Conservation (phyloP, 1,140 invertebrate genomes). For the Microvelia longipes region DNA sequence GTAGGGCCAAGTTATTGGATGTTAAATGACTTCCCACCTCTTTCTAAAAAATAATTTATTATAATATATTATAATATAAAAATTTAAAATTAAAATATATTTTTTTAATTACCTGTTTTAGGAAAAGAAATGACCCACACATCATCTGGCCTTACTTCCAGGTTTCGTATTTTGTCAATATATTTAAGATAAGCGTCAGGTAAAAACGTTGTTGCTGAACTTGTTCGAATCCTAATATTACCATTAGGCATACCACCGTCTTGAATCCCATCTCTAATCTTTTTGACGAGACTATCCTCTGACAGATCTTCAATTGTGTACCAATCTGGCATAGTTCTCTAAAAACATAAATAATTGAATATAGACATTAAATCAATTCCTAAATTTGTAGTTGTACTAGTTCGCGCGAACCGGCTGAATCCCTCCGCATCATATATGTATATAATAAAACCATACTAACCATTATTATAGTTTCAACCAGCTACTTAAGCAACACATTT, state of each 20-base stretch:
- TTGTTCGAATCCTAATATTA: not conserved
- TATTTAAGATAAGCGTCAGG: conserved; percentile 5
- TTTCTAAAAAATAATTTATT: too few species aligned
- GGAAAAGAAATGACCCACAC: conserved; percentile 33
- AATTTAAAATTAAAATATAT: too few species aligned
- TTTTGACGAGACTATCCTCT: not conserved
- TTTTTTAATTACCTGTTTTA: conserved; percentile 31
- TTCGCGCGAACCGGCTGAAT: too few species aligned
- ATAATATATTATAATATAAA: too few species aligned
- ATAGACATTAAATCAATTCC: not conserved
- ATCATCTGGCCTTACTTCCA: conserved; percentile 30
- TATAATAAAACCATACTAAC: too few species aligned
- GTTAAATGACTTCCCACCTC: too few species aligned
- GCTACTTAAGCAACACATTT: too few species aligned
- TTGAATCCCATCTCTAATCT: not conserved
- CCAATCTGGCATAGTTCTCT: not conserved
- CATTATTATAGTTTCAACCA: too few species aligned
- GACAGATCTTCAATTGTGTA: not conserved
- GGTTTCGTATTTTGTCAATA: conserved; percentile 24
- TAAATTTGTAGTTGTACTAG: too few species aligned
- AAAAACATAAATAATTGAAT: not conserved
- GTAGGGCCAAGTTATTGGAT: too few species aligned
- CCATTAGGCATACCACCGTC: not conserved
- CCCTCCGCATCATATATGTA: too few species aligned
- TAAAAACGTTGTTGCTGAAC: not conserved